Evolutionary conservation across 2,888 invertebrate genomes (phyloP).

Genomic region (Pammene aurita): DNA sequence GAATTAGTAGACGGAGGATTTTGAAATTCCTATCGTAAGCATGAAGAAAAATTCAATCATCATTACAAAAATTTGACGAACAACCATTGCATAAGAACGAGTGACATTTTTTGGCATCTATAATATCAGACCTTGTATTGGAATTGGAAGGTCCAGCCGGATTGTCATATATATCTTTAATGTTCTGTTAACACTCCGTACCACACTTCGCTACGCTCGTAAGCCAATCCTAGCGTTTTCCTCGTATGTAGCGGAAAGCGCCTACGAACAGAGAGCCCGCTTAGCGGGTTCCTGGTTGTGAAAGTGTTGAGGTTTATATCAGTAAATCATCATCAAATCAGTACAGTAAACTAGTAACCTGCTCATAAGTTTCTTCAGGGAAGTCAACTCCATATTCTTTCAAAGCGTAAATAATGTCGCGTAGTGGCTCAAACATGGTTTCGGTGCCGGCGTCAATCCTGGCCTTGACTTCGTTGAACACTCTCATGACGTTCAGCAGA

Average conservation of each 20-base stretch:
- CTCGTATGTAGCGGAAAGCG: too few species aligned
- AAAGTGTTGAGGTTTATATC: too few species aligned
- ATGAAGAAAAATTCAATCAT: constrained; percentile 44
- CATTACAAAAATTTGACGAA: constrained; percentile 6
- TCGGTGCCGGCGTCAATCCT: constrained; percentile 87
- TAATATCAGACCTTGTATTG: neutral
- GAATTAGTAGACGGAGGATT: constrained; percentile 57
- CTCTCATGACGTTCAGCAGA: constrained; percentile 91
- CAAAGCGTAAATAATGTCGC: constrained; percentile 92
- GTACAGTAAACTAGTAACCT: constrained; percentile 70
- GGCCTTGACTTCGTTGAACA: constrained; percentile 91
- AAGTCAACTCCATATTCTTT: constrained; percentile 94
- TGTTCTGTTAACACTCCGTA: too few species aligned
- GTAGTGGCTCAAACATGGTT: constrained; percentile 94
- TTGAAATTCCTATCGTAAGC: constrained; percentile 48
- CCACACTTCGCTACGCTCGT: too few species aligned
- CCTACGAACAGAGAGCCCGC: too few species aligned
- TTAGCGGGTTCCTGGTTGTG: too few species aligned
- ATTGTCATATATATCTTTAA: too few species aligned
- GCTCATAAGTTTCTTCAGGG: constrained; percentile 89
- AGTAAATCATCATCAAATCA: too few species aligned
- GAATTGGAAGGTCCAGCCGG: neutral
- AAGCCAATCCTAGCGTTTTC: too few species aligned
- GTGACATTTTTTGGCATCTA: too few species aligned
- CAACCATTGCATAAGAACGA: too few species aligned